Conservation (phyloP, 2,797 vertebrate species). For the Naso thynnoides region DNA sequence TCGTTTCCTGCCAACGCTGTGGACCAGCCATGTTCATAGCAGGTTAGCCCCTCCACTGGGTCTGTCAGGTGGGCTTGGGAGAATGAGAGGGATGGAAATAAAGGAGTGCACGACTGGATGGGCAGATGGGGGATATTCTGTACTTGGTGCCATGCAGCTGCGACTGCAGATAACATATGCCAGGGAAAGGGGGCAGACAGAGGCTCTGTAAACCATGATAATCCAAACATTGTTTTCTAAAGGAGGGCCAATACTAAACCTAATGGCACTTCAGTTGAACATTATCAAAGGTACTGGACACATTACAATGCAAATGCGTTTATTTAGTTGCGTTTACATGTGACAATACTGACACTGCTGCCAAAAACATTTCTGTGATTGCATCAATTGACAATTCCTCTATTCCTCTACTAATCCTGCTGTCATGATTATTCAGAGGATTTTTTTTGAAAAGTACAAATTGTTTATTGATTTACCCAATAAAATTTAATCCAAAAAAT, state of each 20-base stretch:
- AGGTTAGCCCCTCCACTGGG: slow-evolving; percentile 72
- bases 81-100: slow-evolving; percentile 69
- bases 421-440: slow-evolving; percentile 29
- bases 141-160: slow-evolving; percentile 80
- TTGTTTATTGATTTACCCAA: slow-evolving; percentile 44
- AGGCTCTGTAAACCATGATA: slow-evolving; percentile 74
- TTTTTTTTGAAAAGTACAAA: slow-evolving; percentile 12
- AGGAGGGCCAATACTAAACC: slow-evolving; percentile 59
- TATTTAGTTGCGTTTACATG: slow-evolving; percentile 45
- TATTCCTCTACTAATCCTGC: slow-evolving; percentile 38
- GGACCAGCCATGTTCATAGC: slow-evolving; percentile 69
- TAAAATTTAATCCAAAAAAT: slow-evolving; percentile 19
- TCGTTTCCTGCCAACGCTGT: slow-evolving; percentile 60
- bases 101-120: slow-evolving; percentile 76
- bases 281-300: slow-evolving; percentile 66
- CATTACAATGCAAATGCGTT: slow-evolving; percentile 68
- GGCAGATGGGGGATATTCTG: slow-evolving; percentile 74
- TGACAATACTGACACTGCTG: slow-evolving; percentile 20
- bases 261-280: slow-evolving; percentile 68
- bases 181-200: slow-evolving; percentile 66
- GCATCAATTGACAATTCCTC: slow-evolving; percentile 40
- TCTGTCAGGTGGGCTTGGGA: slow-evolving; percentile 72
- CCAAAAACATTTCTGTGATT: slow-evolving; percentile 49
- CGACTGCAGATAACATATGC: slow-evolving; percentile 76
- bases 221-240: slow-evolving; percentile 71